phyloP scores from a whole-genome alignment of 2,113 vertebrate genomes.

The Salvelinus sp. region DNA sequence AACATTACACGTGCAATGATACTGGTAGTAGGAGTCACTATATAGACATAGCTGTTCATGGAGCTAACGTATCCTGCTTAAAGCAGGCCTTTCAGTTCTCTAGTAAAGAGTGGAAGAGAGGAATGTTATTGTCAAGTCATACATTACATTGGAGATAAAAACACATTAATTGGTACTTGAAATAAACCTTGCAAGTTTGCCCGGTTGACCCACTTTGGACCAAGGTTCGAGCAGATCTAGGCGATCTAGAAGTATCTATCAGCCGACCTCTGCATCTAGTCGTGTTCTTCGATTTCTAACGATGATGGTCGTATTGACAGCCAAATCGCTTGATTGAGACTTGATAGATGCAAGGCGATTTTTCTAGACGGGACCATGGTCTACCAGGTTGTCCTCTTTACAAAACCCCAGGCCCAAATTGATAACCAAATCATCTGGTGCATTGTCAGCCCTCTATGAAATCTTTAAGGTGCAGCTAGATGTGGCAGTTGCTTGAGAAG shows the following conservation, averaged over 20 bases:
- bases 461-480: conserved; percentile 84
- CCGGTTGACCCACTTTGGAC: conserved; percentile 94
- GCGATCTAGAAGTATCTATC: conserved; percentile 94
- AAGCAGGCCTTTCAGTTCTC: conserved; percentile 62
- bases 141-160: conserved; percentile 67
- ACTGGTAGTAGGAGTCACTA: conserved; percentile 14
- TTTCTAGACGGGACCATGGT: conserved; percentile 90
- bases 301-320: conserved; percentile 92
- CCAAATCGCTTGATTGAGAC: conserved; percentile 92
- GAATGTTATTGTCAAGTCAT: conserved; percentile 70
- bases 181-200: conserved; percentile 97
- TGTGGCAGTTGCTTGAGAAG: conserved; percentile 86
- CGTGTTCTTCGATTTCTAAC: conserved; percentile 91
- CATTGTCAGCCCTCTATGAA: conserved; percentile 87
- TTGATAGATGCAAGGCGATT: conserved; percentile 93
- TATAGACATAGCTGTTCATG: conserved; percentile 16
- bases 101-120: conserved; percentile 28
- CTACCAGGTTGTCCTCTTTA: conserved; percentile 90
- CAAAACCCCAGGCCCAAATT: conserved; percentile 83
- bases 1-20: conserved; percentile 24
- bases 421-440: conserved; percentile 86
- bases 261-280: conserved; percentile 93
- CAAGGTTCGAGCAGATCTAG: conserved; percentile 80
- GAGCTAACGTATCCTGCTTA: conserved; percentile 65
- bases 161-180: conserved; percentile 91